Conservation (phyloP, 2,888 invertebrate genomes). For the Iselma pallidipennis region DNA sequence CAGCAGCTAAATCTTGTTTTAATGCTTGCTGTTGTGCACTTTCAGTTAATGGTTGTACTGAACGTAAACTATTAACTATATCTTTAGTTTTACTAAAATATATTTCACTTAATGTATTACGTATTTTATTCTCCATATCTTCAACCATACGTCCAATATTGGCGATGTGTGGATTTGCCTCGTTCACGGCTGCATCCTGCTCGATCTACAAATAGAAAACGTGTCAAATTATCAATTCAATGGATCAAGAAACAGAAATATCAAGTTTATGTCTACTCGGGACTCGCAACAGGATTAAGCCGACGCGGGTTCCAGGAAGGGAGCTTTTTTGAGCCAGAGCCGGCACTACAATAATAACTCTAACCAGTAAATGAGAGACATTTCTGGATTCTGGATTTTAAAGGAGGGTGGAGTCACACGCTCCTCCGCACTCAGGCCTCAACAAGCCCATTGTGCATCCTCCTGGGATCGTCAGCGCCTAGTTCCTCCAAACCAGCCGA, state of each 20-base stretch:
- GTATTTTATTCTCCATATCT: constrained; percentile 99
- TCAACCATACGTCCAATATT: constrained; percentile 99
- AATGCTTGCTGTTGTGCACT: constrained; percentile 82
- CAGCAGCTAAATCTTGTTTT: constrained; percentile 83
- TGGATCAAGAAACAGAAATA: constrained; percentile 2
- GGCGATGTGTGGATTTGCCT: constrained; percentile 95
- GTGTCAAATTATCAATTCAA: neutral
- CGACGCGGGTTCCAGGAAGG: no score
- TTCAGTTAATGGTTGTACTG: constrained; percentile 81
- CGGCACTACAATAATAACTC: no score
- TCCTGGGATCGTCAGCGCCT: no score
- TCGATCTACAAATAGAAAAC: constrained; percentile 70
- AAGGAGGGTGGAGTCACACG: no score
- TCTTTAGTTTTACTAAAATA: constrained; percentile 99
- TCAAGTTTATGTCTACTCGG: no score
- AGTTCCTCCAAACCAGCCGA: no score
- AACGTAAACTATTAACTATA: constrained; percentile 86
- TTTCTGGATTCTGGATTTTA: no score
- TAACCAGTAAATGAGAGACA: no score
- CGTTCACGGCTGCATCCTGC: constrained; percentile 87
- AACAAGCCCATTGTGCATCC: no score
- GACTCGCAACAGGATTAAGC: no score
- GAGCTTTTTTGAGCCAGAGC: no score
- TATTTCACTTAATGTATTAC: constrained; percentile 96
- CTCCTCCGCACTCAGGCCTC: no score